These are phyloP conservation scores for Gisinianus flammeolus DNA, from an alignment of 2,888 invertebrate species.

Conservation along the genomic window DNA sequence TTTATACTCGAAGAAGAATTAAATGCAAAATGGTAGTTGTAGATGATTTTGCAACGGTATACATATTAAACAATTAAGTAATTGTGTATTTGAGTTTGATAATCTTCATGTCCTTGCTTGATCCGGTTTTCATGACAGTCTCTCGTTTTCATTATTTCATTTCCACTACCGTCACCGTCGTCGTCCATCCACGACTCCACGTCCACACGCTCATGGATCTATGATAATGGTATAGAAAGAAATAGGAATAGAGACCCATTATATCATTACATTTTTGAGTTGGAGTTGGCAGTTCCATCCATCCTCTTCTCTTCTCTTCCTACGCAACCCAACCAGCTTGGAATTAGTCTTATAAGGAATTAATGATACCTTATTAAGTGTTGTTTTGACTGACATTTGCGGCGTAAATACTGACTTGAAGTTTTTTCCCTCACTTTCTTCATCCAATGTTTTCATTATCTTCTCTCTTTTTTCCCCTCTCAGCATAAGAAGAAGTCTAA, in stretches of 20 bases:
- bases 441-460: not conserved
- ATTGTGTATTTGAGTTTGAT: not conserved
- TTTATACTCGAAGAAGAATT: not conserved
- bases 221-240: not conserved
- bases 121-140: conserved; percentile 18
- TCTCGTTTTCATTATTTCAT: not conserved
- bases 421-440: not conserved
- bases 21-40: not conserved
- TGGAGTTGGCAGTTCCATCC: conserved; percentile 20
- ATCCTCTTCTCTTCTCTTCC: not conserved
- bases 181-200: not conserved
- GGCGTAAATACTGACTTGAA: conserved; percentile 22
- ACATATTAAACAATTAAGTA: not conserved
- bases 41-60: not conserved
- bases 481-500: too few species aligned
- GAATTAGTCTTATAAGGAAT: conserved; percentile 48
- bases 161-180: conserved; percentile 6
- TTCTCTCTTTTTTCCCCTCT: not conserved
- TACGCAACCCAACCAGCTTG: conserved; percentile 7
- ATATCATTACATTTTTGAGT: conserved; percentile 17
- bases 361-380: conserved; percentile 48
- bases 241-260: not conserved
- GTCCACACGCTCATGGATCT: not conserved
- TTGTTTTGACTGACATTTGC: conserved; percentile 38
- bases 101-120: conserved; percentile 9